Conservation (phyloP, 2,797 vertebrate species). For the Acestrorhynchus altus region DNA sequence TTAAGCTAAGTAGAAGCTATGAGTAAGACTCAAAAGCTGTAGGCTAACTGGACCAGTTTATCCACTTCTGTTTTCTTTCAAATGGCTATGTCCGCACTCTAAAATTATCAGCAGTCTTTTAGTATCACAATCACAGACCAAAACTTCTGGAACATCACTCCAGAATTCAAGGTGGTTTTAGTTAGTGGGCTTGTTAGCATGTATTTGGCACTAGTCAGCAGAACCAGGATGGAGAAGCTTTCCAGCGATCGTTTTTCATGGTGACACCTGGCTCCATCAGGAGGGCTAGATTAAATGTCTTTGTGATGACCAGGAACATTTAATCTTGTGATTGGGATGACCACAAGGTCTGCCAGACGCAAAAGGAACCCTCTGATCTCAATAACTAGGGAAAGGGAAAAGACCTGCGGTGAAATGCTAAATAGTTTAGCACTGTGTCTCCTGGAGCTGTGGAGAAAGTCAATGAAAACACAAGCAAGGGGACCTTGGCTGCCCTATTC, state of each 20-base stretch:
- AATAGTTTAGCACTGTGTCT: constrained; percentile 39
- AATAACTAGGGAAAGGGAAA: constrained; percentile 18
- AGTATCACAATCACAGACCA: constrained; percentile 3
- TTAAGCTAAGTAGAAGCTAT: background rate
- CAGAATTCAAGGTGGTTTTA: constrained; percentile 24
- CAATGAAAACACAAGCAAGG: constrained; percentile 51
- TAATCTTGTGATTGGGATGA: constrained; percentile 28
- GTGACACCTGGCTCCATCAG: constrained; percentile 22
- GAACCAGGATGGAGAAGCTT: background rate
- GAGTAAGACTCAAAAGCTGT: no score
- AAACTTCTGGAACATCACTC: background rate
- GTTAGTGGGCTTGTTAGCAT: constrained; percentile 16
- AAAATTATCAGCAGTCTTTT: background rate
- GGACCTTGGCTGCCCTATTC: constrained; percentile 46
- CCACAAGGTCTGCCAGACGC: constrained; percentile 16
- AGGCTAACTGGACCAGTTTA: background rate
- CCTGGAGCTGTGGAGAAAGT: constrained; percentile 29
- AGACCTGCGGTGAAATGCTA: constrained; percentile 15
- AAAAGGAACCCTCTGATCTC: constrained; percentile 27
- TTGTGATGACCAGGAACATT: constrained; percentile 1
- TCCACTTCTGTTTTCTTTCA: background rate
- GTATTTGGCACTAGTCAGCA: constrained; percentile 18
- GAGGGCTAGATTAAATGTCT: constrained; percentile 19
- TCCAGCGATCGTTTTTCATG: constrained; percentile 24
- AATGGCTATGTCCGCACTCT: background rate